A percentile compares a stretch with the other conserved stretches of the same genome.
Conservation (phyloP, 2,888 invertebrate genomes). For the Drosophila paranaensis region DNA sequence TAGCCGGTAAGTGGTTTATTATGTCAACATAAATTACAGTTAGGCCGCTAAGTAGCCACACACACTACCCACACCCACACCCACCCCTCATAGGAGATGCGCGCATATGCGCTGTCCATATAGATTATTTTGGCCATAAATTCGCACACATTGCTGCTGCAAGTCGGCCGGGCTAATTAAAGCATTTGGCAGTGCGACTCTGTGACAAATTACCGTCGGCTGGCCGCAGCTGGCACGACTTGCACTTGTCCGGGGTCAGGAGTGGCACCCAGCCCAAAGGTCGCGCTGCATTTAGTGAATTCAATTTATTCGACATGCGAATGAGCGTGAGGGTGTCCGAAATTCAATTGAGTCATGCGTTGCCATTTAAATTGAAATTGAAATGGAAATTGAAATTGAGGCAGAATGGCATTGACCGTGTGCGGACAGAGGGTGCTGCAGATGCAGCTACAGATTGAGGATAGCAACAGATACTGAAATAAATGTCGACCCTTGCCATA, state of each 20-base stretch:
- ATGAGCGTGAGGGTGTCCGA: slow-evolving; percentile 45
- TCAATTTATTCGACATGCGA: slow-evolving; percentile 59
- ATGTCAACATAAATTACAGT: slow-evolving; percentile 80
- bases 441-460: slow-evolving; percentile 1
- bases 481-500: slow-evolving; percentile 41
- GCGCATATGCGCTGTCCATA: slow-evolving; percentile 52
- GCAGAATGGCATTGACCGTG: slow-evolving; percentile 33
- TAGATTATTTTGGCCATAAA: slow-evolving; percentile 68
- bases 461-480: slow-evolving; percentile 24
- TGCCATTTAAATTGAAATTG: slow-evolving; percentile 63
- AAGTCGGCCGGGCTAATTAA: slow-evolving; percentile 55
- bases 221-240: slow-evolving; percentile 58
- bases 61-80: too few species aligned
- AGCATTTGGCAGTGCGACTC: slow-evolving; percentile 22
- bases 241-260: slow-evolving; percentile 67
- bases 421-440: slow-evolving; percentile 14
- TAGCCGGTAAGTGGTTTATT: slow-evolving; percentile 84
- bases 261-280: slow-evolving; percentile 29
- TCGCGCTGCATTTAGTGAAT: slow-evolving; percentile 42
- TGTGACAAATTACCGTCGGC: slow-evolving; percentile 75
- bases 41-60: slow-evolving; percentile 46
- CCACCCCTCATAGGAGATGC: slow-evolving; percentile 20
- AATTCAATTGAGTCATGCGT: slow-evolving; percentile 70
- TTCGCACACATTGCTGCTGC: slow-evolving; percentile 39
- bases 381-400: slow-evolving; percentile 45